These are phyloP conservation scores for Puffinus mauretanicus DNA, from an alignment of 2,113 vertebrate genomes.

Conservation along the genomic window DNA sequence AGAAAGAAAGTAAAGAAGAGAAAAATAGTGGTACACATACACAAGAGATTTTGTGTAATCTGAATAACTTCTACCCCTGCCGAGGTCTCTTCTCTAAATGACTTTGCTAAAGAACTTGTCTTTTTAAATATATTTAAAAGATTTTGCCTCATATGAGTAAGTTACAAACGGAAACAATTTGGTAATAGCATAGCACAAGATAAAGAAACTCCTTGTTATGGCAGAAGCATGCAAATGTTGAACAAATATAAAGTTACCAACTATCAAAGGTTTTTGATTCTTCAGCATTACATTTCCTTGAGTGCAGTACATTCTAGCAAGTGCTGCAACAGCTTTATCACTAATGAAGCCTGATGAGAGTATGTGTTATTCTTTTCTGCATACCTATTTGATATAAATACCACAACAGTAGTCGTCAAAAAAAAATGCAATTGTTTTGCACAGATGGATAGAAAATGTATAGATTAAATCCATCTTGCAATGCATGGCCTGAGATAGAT, in stretches of 20 bases:
- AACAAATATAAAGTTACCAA: background rate
- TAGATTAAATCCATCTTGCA: background rate
- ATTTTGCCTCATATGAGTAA: constrained; percentile 54
- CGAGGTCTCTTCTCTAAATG: constrained; percentile 61
- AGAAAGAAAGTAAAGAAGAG: background rate
- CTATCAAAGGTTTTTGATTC: background rate
- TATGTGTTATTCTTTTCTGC: background rate
- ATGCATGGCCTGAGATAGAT: background rate
- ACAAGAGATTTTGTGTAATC: constrained; percentile 19
- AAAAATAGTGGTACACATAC: background rate
- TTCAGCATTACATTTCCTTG: background rate
- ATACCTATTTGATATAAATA: background rate
- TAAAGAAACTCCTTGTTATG: background rate
- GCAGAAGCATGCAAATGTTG: background rate
- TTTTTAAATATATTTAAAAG: constrained; percentile 61
- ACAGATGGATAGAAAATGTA: background rate
- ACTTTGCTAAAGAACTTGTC: constrained; percentile 58
- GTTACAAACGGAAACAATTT: constrained; percentile 64
- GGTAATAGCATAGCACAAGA: constrained; percentile 15
- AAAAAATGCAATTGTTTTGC: background rate
- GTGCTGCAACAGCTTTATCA: background rate
- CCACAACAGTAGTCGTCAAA: background rate
- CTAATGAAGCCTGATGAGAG: background rate
- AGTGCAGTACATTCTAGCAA: background rate
- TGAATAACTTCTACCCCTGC: constrained; percentile 22